phyloP scores from a whole-genome alignment of 1,140 invertebrate genomes.

The Atta texana region DNA sequence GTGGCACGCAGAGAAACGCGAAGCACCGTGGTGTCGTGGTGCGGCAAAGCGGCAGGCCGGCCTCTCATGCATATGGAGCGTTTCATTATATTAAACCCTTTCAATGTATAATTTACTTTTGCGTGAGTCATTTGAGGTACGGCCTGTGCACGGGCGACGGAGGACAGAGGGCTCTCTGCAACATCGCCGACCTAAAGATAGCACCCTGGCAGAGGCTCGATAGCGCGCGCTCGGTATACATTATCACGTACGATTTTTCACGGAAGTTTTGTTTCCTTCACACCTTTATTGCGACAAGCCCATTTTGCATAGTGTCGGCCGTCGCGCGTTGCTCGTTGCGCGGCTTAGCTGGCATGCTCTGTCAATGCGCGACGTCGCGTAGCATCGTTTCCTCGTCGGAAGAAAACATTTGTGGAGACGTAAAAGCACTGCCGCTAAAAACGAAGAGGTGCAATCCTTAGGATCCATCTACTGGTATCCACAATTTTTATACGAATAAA shows the following conservation, averaged over 20 bases:
- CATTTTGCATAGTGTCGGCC: conserved; percentile 70
- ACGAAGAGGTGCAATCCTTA: background rate
- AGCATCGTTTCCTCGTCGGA: conserved; percentile 51
- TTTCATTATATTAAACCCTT: conserved; percentile 90
- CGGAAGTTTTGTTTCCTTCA: conserved; percentile 83
- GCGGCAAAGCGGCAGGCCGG: conserved; percentile 82
- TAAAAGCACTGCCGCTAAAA: background rate
- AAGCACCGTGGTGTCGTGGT: conserved; percentile 77
- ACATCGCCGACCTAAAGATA: conserved; percentile 79
- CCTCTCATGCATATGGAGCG: conserved; percentile 89
- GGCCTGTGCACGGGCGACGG: conserved; percentile 66
- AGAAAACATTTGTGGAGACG: conserved; percentile 13
- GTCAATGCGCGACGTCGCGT: conserved; percentile 64
- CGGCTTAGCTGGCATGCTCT: conserved; percentile 5
- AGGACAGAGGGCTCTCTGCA: conserved; percentile 67
- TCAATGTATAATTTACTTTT: conserved; percentile 90
- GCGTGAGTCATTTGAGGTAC: conserved; percentile 88
- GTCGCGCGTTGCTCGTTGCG: background rate
- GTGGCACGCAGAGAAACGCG: conserved; percentile 81
- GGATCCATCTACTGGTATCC: background rate
- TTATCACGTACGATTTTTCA: conserved; percentile 83
- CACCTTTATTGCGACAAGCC: conserved; percentile 82
- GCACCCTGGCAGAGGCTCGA: conserved; percentile 67
- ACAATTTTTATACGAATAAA: background rate
- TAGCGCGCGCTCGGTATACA: conserved; percentile 78